Conservation (phyloP, 1,140 invertebrate genomes). For the Drosophila lacertosa region DNA sequence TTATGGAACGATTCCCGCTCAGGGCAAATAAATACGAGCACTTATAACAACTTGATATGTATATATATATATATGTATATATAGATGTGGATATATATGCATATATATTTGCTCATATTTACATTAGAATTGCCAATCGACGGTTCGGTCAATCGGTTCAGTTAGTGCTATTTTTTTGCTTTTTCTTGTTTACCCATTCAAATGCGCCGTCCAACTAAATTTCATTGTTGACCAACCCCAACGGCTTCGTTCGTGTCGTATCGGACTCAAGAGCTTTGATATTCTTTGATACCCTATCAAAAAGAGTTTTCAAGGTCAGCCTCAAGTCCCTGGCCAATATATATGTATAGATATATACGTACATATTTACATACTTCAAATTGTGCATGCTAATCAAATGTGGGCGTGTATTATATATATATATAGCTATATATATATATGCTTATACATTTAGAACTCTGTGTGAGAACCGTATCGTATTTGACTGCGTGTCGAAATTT, state of each 20-base stretch:
- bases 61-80: background rate
- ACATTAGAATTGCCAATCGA: constrained; percentile 44
- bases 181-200: constrained; percentile 20
- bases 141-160: constrained; percentile 5
- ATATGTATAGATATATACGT: background rate
- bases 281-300: background rate
- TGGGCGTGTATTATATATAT: constrained; percentile 29
- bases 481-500: constrained; percentile 36
- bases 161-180: constrained; percentile 3
- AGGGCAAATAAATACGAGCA: constrained; percentile 18
- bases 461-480: constrained; percentile 16
- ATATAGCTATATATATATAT: constrained; percentile 5
- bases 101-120: constrained; percentile 19
- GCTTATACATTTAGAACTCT: constrained; percentile 16
- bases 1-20: constrained; percentile 9
- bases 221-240: constrained; percentile 32
- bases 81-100: background rate
- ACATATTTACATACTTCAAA: constrained; percentile 7
- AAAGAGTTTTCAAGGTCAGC: constrained; percentile 31
- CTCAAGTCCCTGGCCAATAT: background rate
- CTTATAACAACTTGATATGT: constrained; percentile 24
- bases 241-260: background rate
- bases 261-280: constrained; percentile 15
- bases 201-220: constrained; percentile 18
- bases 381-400: constrained; percentile 61